Evolutionary conservation across 2,113 vertebrate species (phyloP).

Genomic region (Oreochromis spilurus): DNA sequence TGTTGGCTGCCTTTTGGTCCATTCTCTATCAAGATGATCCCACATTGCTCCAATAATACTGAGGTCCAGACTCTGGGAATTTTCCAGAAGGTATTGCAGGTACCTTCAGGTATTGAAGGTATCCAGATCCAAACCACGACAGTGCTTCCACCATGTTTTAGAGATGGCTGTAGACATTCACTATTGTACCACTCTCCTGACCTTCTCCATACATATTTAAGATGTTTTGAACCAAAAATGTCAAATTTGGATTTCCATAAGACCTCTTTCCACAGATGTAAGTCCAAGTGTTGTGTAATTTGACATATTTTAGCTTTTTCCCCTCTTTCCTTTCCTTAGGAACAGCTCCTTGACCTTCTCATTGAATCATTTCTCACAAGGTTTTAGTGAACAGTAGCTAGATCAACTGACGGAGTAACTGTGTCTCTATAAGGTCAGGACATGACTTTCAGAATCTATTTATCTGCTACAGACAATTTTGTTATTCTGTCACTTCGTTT

Average conservation of each 20-base stretch:
- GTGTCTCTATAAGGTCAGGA: not conserved
- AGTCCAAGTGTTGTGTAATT: not conserved
- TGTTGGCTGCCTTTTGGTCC: not conserved
- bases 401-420: not conserved
- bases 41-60: not conserved
- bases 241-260: not conserved
- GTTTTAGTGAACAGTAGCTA: not conserved
- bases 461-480: not conserved
- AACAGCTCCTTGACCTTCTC: not conserved
- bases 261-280: not conserved
- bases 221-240: not conserved
- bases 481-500: not conserved
- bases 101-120: too few species aligned
- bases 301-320: not conserved
- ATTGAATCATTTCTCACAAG: not conserved
- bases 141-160: not conserved
- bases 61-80: not conserved
- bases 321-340: not conserved
- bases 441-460: not conserved
- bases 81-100: not conserved
- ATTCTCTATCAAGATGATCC: accelerated
- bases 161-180: not conserved
- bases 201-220: not conserved
- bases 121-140: not conserved
- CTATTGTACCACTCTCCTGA: not conserved